A percentile compares a stretch with the other conserved stretches of the same genome.
Evolutionary conservation across 2,113 vertebrate genomes (phyloP).

Genomic region (Leucosticte australis): DNA sequence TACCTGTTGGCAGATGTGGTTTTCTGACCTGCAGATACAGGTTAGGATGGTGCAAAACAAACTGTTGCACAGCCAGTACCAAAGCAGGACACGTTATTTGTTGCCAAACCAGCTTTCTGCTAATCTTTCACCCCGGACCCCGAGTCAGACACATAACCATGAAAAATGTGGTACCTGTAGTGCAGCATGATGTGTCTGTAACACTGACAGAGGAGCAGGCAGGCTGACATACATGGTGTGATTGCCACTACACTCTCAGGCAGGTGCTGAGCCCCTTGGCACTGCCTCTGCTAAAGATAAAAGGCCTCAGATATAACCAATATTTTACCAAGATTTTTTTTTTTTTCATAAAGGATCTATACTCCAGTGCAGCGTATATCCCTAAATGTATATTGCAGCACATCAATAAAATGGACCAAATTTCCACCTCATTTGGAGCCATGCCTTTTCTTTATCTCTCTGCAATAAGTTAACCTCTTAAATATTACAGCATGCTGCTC

Average conservation of each 20-base stretch:
- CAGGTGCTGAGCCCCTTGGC: neutral
- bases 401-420: constrained; percentile 30
- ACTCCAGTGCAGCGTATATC: neutral
- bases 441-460: constrained; percentile 13
- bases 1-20: rapidly evolving
- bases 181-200: neutral
- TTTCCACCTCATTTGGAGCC: constrained; percentile 22
- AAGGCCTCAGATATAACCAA: neutral
- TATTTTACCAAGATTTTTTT: neutral
- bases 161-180: rapidly evolving
- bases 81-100: rapidly evolving
- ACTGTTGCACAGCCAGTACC: too few relatives aligned
- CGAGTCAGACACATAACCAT: rapidly evolving
- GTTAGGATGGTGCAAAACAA: neutral
- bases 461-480: constrained; percentile 61
- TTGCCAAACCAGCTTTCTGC: neutral
- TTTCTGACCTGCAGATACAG: neutral
- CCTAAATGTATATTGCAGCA: neutral
- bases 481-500: constrained; percentile 57
- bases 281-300: neutral
- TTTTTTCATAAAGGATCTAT: neutral
- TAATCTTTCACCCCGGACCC: neutral
- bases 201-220: rapidly evolving
- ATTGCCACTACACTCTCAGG: too few relatives aligned
- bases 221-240: rapidly evolving